A percentile compares a stretch with the other conserved stretches of the same genome.
Conservation (phyloP, 2,888 invertebrate species). For the Dolichopus griseipennis region DNA sequence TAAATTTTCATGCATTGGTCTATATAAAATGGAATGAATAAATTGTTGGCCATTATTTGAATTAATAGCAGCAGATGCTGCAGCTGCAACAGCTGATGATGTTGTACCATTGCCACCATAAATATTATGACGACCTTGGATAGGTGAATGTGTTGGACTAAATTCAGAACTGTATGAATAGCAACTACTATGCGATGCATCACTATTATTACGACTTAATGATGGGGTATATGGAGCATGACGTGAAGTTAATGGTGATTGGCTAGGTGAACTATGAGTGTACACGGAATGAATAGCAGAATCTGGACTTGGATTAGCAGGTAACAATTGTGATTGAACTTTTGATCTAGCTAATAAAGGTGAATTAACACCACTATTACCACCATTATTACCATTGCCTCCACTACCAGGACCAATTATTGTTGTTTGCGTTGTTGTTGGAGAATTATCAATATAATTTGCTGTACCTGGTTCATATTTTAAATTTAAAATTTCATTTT, state of each 20-base stretch:
- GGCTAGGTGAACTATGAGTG: slow-evolving; percentile 70
- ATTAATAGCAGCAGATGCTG: neutral
- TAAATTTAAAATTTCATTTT: slow-evolving; percentile 41
- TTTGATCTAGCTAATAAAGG: slow-evolving; percentile 60
- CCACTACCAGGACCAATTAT: slow-evolving; percentile 16
- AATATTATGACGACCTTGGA: slow-evolving; percentile 56
- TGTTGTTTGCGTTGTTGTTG: neutral
- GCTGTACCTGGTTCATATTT: slow-evolving; percentile 35
- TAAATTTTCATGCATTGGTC: slow-evolving; percentile 34
- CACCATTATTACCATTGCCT: slow-evolving; percentile 19
- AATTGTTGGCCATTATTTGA: slow-evolving; percentile 26
- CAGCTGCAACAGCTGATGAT: neutral
- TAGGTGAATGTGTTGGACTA: slow-evolving; percentile 81
- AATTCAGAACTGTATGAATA: slow-evolving; percentile 78
- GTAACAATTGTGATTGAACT: slow-evolving; percentile 49
- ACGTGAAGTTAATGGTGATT: slow-evolving; percentile 75
- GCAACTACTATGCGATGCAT: slow-evolving; percentile 82
- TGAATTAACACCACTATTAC: slow-evolving; percentile 46
- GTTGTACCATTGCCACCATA: slow-evolving; percentile 2
- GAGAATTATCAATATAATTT: slow-evolving; percentile 14
- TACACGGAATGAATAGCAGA: slow-evolving; percentile 85
- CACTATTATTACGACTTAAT: slow-evolving; percentile 80
- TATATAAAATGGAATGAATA: slow-evolving; percentile 49
- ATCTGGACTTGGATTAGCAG: slow-evolving; percentile 77
- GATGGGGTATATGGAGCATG: slow-evolving; percentile 75